Percentiles rank a stretch among this genome's conserved stretches.
These are phyloP conservation scores for Lottia scabra DNA, from an alignment of 2,888 invertebrate species.

Conservation along the genomic window DNA sequence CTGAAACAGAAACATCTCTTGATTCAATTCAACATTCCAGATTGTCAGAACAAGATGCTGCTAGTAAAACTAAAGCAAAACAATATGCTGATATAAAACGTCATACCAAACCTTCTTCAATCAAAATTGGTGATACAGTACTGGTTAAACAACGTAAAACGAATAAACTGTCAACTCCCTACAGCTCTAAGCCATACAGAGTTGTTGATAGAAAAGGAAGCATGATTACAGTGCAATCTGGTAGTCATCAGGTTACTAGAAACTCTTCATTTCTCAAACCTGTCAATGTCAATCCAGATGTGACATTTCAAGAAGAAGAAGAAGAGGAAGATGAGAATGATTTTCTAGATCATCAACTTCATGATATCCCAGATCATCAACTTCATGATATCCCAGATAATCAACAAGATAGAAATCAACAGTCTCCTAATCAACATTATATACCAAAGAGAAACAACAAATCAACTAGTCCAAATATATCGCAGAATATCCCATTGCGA, in stretches of 20 bases:
- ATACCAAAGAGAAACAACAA: too few relatives aligned
- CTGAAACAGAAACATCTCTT: not conserved
- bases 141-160: not conserved
- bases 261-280: too few relatives aligned
- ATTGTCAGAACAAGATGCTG: not conserved
- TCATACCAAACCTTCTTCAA: not conserved
- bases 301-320: not conserved
- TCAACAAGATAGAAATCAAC: conserved; percentile 15
- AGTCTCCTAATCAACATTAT: too few relatives aligned
- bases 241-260: too few relatives aligned
- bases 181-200: too few relatives aligned
- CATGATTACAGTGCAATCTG: too few relatives aligned
- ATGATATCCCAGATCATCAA: conserved; percentile 16
- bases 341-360: not conserved
- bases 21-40: not conserved
- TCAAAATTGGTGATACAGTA: not conserved
- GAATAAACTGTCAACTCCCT: not conserved
- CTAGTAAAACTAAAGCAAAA: not conserved
- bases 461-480: too few relatives aligned
- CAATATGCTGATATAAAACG: not conserved
- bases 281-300: too few relatives aligned
- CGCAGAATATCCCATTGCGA: too few relatives aligned
- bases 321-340: too few relatives aligned
- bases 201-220: too few relatives aligned
- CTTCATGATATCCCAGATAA: conserved; percentile 15